phyloP scores from a whole-genome alignment of 1,140 invertebrate genomes.

The Scylla paramamosain region DNA sequence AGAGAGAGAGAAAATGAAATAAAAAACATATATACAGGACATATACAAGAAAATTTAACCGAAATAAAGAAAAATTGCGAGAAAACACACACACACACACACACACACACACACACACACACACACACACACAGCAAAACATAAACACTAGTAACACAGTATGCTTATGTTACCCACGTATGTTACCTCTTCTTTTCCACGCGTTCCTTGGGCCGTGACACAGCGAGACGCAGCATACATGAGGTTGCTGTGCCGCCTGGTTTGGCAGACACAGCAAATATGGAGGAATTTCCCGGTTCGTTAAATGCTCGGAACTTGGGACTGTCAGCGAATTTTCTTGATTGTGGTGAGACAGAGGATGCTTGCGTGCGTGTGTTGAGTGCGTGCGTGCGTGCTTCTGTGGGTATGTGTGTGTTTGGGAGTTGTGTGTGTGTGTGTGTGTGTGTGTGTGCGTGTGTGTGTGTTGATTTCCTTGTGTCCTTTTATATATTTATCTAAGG shows the following conservation, averaged over 20 bases:
- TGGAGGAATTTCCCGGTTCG: neutral
- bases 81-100: no score
- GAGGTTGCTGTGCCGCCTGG: neutral
- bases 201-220: neutral
- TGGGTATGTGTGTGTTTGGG: neutral
- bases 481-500: no score
- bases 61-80: no score
- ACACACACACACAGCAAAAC: no score
- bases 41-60: no score
- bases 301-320: constrained; percentile 13
- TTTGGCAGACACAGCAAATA: neutral
- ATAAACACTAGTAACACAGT: no score
- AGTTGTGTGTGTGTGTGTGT: neutral
- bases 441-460: neutral
- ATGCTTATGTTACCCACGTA: no score
- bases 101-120: no score
- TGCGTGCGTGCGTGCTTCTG: neutral
- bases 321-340: constrained; percentile 14
- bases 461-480: no score
- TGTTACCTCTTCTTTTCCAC: no score
- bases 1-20: no score
- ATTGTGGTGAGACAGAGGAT: constrained; percentile 2
- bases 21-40: no score
- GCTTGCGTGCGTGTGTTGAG: constrained; percentile 17
- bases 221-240: neutral